Base-by-base conservation (phyloP, 2,888 invertebrate species). In the Andricus quercusramuli region DNA sequence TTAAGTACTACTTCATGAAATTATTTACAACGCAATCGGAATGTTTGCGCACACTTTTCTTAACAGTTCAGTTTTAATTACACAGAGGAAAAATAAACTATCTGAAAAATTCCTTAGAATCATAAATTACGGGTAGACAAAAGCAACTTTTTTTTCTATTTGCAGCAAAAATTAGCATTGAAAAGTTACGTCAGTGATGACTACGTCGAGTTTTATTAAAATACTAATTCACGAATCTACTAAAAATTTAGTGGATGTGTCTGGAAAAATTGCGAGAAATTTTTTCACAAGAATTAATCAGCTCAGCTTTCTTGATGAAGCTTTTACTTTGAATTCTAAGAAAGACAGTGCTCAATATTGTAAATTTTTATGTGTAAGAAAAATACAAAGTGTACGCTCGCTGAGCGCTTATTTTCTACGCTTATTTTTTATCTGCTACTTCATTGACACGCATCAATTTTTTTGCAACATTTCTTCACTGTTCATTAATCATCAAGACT, bases 311-410 rank as follows among this genome's bases (percentile, higher is more conserved):
- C 67, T 67, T 82, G 65, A 70, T 47, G 77, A 68, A 70, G 77
- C 70, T 68, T 68, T 77, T 64, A 25, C 15, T 67, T 79, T 25
- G 25, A 51, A 32, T 17, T 64, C 74, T 79, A 64, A n/a, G 25
- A 25, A 62, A 29, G 70, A 79, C 77, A 77, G 78, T 76, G 78
- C 82, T 77, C 78, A 70, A 77, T 47, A 15, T 78, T 76, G 77
- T n/a, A 51, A 78, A 25, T 82, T 84, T 82, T 84, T 87, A 86
- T 81, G 84, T 81, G 85, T 88, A 86, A 86, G 85, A 86, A 88
- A 88, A 87, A 87, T 87, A 87, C 83, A 84, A 88, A 88, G 84
- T 87, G 84, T 82, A 81, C 78, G 82, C 67, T 82, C 82, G 81
- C 79, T 20, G 47, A 56, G 56, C 32, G 74, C 51, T 74, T 74